Percentiles rank a stretch among this genome's conserved stretches.
Conservation (phyloP, 2,888 invertebrate genomes). For the Temnothorax ravouxi region DNA sequence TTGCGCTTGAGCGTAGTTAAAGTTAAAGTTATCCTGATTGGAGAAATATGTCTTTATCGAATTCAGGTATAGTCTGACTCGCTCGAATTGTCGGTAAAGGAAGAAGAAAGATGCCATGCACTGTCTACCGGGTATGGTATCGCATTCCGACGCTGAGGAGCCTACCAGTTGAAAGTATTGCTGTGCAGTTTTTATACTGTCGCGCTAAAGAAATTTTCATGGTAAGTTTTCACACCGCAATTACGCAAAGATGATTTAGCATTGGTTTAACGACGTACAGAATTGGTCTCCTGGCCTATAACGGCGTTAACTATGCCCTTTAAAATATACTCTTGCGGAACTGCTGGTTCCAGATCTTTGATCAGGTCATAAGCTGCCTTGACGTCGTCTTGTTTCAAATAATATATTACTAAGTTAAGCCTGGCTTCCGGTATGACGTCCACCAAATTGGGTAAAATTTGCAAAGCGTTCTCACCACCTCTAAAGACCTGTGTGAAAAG, state of each 20-base stretch:
- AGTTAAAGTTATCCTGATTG: constrained; percentile 93
- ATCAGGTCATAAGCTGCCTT: constrained; percentile 95
- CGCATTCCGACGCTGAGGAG: constrained; percentile 98
- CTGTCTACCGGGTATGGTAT: constrained; percentile 98
- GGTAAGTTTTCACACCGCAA: constrained; percentile 26
- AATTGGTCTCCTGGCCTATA: constrained; percentile 96
- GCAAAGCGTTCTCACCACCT: constrained; percentile 97
- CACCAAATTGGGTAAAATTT: constrained; percentile 95
- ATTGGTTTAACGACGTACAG: constrained; percentile 89
- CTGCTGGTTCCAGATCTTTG: constrained; percentile 96
- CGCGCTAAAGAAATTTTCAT: constrained; percentile 89
- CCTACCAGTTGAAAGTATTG: constrained; percentile 99
- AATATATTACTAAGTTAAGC: constrained; percentile 97
- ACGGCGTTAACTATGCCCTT: constrained; percentile 98
- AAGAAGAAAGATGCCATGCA: constrained; percentile 99
- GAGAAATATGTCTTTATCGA: constrained; percentile 98
- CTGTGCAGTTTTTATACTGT: constrained; percentile 97
- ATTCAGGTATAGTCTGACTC: constrained; percentile 97
- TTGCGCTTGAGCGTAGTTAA: constrained; percentile 95
- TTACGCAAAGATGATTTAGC: background rate
- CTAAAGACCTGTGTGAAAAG: constrained; percentile 89
- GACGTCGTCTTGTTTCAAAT: constrained; percentile 95
- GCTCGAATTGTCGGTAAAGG: constrained; percentile 97
- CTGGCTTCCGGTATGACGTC: constrained; percentile 99
- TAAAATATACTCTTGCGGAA: constrained; percentile 98